Percentiles rank a stretch among this genome's conserved stretches.
These are phyloP conservation scores for Plestiodon gilberti DNA, from an alignment of 2,113 vertebrate species.

Conservation along the genomic window DNA sequence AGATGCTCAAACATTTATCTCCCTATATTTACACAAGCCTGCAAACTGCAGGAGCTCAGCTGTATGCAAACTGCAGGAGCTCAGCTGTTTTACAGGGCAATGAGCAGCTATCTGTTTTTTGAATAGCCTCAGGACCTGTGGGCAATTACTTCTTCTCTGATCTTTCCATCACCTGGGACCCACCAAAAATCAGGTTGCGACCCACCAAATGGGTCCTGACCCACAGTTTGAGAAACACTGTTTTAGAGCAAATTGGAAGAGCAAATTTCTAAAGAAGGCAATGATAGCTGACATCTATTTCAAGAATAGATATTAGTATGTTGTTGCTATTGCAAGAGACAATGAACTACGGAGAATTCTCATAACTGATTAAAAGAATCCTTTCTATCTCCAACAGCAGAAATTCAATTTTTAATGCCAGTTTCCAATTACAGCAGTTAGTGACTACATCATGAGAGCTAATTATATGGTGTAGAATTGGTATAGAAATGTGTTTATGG, in stretches of 20 bases:
- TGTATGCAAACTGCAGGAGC: too few species aligned
- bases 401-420: constrained; percentile 42
- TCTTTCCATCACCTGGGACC: too few species aligned
- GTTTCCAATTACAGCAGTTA: constrained; percentile 49
- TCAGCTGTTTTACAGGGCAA: too few species aligned
- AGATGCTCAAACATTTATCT: too few species aligned
- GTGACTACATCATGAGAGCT: constrained; percentile 37
- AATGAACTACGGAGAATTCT: constrained; percentile 19
- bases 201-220: too few species aligned
- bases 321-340: background rate
- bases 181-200: too few species aligned
- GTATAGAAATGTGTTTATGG: constrained; percentile 56
- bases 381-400: constrained; percentile 44
- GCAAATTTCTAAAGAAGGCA: constrained; percentile 19
- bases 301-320: background rate
- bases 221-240: too few species aligned
- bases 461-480: constrained; percentile 51
- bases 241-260: constrained; percentile 33
- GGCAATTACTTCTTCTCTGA: too few species aligned
- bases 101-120: too few species aligned
- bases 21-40: too few species aligned
- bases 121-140: too few species aligned
- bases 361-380: constrained; percentile 44
- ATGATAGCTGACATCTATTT: background rate
- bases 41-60: too few species aligned